A percentile compares a stretch with the other conserved stretches of the same genome.
Evolutionary conservation across 2,797 vertebrate species (phyloP).

Genomic region (Tangara arthus): DNA sequence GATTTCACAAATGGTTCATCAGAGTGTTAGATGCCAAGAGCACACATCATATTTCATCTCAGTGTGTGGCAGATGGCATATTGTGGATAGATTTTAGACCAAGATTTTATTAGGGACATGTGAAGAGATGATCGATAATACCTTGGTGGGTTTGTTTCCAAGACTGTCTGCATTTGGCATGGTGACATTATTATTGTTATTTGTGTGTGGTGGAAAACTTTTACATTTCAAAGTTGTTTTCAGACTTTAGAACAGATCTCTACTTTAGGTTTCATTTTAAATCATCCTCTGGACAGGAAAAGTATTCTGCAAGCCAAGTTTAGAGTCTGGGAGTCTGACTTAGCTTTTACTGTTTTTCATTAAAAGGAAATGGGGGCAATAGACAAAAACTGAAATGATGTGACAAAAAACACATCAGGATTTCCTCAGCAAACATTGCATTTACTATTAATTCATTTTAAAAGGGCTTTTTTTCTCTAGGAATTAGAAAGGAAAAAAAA

Average conservation of each 20-base stretch:
- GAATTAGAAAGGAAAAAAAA: not conserved
- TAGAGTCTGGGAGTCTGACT: not conserved
- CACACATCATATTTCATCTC: constrained; percentile 26
- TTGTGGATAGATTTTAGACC: constrained; percentile 14
- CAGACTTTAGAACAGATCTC: not conserved
- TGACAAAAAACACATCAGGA: not conserved
- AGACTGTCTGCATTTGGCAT: not conserved
- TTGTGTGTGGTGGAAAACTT: not conserved
- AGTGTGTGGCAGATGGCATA: constrained; percentile 20
- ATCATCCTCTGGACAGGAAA: not conserved
- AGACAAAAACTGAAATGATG: not conserved
- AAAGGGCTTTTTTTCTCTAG: not conserved
- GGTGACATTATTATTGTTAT: not conserved
- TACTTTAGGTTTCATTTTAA: not conserved
- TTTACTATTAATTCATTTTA: not conserved
- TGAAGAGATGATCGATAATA: constrained; percentile 19
- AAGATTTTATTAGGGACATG: constrained; percentile 37
- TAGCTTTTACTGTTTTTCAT: not conserved
- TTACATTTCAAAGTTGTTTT: not conserved
- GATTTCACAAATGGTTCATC: constrained; percentile 24
- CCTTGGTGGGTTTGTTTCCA: constrained; percentile 26
- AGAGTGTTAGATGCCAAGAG: not conserved
- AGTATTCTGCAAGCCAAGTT: not conserved
- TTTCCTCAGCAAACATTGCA: not conserved
- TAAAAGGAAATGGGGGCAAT: not conserved